Percentiles rank a stretch among this genome's conserved stretches.
phyloP scores from a whole-genome alignment of 2,797 vertebrate species.

The Pelobates cultripes region DNA sequence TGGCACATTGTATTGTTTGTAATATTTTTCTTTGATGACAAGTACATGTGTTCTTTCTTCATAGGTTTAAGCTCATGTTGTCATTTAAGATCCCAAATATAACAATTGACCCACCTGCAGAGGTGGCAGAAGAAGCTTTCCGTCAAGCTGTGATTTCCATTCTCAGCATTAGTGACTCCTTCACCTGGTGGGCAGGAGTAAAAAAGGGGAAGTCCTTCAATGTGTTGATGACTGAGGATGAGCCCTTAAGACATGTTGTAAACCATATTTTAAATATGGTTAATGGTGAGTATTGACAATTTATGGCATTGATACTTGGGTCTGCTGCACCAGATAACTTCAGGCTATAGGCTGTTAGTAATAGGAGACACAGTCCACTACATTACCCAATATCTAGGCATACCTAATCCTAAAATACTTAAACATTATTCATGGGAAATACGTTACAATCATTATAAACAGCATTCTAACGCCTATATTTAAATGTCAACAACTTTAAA shows the following conservation, averaged over 20 bases:
- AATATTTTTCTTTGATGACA: neutral
- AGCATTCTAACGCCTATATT: too few relatives aligned
- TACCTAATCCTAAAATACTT: too few relatives aligned
- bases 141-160: conserved; percentile 19
- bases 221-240: conserved; percentile 14
- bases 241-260: conserved; percentile 25
- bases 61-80: conserved; percentile 36
- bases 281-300: conserved; percentile 17
- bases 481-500: too few relatives aligned
- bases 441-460: too few relatives aligned
- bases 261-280: conserved; percentile 13
- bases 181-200: conserved; percentile 36
- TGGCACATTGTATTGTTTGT: neutral
- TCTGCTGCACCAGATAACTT: too few relatives aligned
- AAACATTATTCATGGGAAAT: too few relatives aligned
- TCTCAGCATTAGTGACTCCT: conserved; percentile 17
- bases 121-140: conserved; percentile 25
- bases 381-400: too few relatives aligned
- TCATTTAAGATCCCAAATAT: conserved; percentile 50
- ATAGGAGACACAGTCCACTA: too few relatives aligned
- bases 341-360: too few relatives aligned
- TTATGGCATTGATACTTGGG: too few relatives aligned
- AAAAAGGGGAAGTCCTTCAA: conserved; percentile 35
- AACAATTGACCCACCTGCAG: conserved; percentile 35
- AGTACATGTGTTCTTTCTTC: conserved; percentile 2